A percentile compares a stretch with the other conserved stretches of the same genome.
These are phyloP conservation scores for Napeogenes sylphis DNA, from an alignment of 2,888 invertebrate genomes.

Conservation along the genomic window DNA sequence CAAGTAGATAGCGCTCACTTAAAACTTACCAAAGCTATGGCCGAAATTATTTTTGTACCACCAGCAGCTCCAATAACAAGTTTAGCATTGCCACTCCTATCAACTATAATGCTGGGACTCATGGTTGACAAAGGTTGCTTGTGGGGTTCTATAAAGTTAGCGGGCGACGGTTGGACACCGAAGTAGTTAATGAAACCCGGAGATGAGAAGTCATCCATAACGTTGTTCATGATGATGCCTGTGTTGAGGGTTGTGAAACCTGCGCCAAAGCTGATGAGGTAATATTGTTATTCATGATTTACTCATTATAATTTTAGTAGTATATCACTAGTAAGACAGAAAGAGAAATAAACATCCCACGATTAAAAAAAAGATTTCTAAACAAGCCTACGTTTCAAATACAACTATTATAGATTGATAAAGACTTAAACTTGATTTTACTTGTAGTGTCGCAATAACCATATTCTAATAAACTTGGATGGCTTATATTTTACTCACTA, in stretches of 20 bases:
- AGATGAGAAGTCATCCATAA: slow-evolving; percentile 96
- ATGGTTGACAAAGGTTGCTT: slow-evolving; percentile 93
- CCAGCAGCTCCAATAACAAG: slow-evolving; percentile 90
- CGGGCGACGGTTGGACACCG: slow-evolving; percentile 85
- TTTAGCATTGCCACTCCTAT: slow-evolving; percentile 80
- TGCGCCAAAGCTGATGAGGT: slow-evolving; percentile 85
- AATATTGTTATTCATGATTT: slow-evolving; percentile 3
- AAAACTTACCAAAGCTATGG: slow-evolving; percentile 79
- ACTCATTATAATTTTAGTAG: no score
- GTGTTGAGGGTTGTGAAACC: slow-evolving; percentile 86
- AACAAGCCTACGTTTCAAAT: no score
- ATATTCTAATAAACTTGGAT: no score
- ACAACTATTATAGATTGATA: no score
- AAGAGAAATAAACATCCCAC: no score
- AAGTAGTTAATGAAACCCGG: slow-evolving; percentile 84
- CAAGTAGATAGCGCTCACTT: background rate
- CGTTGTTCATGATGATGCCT: slow-evolving; percentile 95
- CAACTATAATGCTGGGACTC: slow-evolving; percentile 88
- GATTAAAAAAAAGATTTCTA: no score
- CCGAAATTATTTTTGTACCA: slow-evolving; percentile 88
- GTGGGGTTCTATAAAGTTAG: slow-evolving; percentile 87
- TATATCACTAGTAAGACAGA: no score
- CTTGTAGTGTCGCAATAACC: no score
- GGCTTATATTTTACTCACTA: slow-evolving; percentile 69
- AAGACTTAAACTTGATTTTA: no score